Conservation (phyloP, 2,888 invertebrate genomes). For the Bombyx huttoni region DNA sequence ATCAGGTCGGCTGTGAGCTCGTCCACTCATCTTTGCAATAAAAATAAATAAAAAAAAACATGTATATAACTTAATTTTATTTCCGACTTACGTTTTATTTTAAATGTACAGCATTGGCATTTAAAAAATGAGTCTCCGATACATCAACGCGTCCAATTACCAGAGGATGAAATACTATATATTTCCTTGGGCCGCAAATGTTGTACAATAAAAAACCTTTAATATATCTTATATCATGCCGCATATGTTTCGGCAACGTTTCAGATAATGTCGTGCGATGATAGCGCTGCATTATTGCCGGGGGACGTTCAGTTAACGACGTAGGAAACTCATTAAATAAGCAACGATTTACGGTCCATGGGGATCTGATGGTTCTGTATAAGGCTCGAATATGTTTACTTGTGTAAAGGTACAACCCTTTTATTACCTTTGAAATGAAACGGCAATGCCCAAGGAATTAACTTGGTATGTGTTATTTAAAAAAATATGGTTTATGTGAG, state of each 20-base stretch:
- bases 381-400: constrained; percentile 4
- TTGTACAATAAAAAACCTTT: not conserved
- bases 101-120: no score
- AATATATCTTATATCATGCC: constrained; percentile 12
- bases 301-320: constrained; percentile 50
- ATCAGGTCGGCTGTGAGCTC: no score
- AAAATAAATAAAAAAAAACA: no score
- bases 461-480: not conserved
- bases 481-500: not conserved
- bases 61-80: no score
- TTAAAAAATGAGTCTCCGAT: no score
- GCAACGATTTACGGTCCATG: constrained; percentile 47
- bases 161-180: no score
- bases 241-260: constrained; percentile 38
- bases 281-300: constrained; percentile 53
- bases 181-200: not conserved
- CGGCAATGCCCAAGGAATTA: not conserved
- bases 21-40: no score
- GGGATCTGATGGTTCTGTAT: constrained; percentile 29
- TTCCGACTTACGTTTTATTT: no score
- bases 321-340: constrained; percentile 65
- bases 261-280: constrained; percentile 51
- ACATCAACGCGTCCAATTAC: no score
- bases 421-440: not conserved
- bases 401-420: constrained; percentile 4